Evolutionary conservation across 2,113 vertebrate species (phyloP).

Genomic region (Cepphus grylle): DNA sequence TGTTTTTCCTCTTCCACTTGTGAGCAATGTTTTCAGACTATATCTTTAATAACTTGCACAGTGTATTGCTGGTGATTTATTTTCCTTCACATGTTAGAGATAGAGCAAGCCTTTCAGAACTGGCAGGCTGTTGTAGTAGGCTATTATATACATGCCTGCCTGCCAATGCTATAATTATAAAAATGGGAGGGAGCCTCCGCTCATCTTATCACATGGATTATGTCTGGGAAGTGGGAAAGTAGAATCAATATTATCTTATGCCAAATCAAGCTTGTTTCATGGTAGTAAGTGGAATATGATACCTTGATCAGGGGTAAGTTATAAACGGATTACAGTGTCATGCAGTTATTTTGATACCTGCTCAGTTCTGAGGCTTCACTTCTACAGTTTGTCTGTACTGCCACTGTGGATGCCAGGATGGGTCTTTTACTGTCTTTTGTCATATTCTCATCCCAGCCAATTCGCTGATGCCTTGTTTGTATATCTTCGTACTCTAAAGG

Average conservation of each 20-base stretch:
- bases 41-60: background rate
- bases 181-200: background rate
- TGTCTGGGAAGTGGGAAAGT: background rate
- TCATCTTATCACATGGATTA: background rate
- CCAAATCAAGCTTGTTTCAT: background rate
- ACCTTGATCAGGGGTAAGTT: constrained; percentile 42
- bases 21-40: background rate
- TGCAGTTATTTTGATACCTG: background rate
- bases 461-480: background rate
- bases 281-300: background rate
- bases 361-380: constrained; percentile 7
- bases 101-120: background rate
- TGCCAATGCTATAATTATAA: background rate
- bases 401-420: background rate
- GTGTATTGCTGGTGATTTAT: background rate
- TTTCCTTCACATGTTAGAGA: background rate
- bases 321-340: background rate
- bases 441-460: background rate
- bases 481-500: background rate
- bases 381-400: background rate
- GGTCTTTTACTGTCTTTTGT: background rate
- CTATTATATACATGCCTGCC: background rate
- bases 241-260: background rate
- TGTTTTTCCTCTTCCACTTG: background rate
- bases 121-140: background rate